Evolutionary conservation across 2,797 vertebrate species (phyloP), one percentile per base, ranked within the genome.

Genomic region (Chloroceryle inda): DNA sequence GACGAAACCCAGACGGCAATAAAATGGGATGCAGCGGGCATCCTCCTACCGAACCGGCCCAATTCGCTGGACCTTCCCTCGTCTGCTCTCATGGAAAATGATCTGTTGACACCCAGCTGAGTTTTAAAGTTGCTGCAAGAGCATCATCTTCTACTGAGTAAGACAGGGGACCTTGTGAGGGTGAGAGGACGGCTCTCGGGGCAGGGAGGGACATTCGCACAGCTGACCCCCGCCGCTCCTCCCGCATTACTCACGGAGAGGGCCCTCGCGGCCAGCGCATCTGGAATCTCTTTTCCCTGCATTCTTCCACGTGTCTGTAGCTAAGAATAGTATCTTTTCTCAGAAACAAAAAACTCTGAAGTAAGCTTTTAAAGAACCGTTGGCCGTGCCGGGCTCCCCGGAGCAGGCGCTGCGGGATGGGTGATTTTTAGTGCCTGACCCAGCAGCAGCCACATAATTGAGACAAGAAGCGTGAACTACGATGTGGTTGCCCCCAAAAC

Each of bases 221-320:
- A 37, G 73, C 84, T 53, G 58, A 91, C 38, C 61, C 72, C 45
- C 40, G 75, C 44, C 1, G 5, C 74, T 85, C 29, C 62, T 86
- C 87, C 56, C 2, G 24, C 47, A 19, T 73, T 88, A 61, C 68
- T 85, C 84, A 68, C 1, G 4, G 56, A 77, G 67, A 89, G 37
- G 67, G 71, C 55, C 45, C 77, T 84, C 0, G 0, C 3, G 10
- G 93, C 84, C 84, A 89, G 50, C 20, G 4, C 91, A 96, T 78
- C 91, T 96, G 94, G 78, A 96, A 96, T 49, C 67, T 91, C 78
- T 96, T 96, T 89, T 58, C 67, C 72, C 87, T 78, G 49, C 68
- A 26, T 89, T 94, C 49, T 87, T 96, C 68, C 85, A 91, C 1
- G 8, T 61, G 75, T 76, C 80, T 69, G 37, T 16, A 42, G 76